Evolutionary conservation across 2,113 vertebrate genomes (phyloP), one percentile per base, ranked within the genome.

Genomic region (Cryptotis parvus): DNA sequence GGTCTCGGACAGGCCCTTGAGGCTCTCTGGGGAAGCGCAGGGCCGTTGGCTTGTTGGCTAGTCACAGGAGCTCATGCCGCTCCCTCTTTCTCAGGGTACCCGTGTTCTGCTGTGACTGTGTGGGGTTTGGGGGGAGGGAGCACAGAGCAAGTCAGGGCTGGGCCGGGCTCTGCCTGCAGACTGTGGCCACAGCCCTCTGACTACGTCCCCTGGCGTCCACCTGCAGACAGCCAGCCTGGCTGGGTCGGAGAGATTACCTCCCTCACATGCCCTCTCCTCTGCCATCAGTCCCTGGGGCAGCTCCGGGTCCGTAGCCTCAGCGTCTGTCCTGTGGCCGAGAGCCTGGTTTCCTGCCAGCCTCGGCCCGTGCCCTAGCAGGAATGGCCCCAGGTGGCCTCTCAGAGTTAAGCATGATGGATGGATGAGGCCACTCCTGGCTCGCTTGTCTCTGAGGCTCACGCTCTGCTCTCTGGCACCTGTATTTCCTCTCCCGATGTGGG

Each of bases 311-410:
- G 45, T 10, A 10, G 45, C 45, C 10, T 49, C 5, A n/a, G n/a
- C 14, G 45, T 49, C 70, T 45, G 80, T 92, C 31, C 3, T 83
- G 94, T 73, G 24, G n/a, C 85, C 45, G 39, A 27, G 86, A 91
- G 61, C 45, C 65, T 3, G 31, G 15, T 14, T 69, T 52, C 49
- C 43, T 78, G 69, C 24, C 22, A 65, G 77, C 68, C 33, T 20
- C 37, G 61, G 52, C 93, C 69, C 45, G 15, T 4, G 35, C 93
- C 93, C 35, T 45, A 81, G 92, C 86, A 58, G 29, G 55, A 92
- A 92, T 61, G 91, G 93, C 87, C 96, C 89, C 70, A 1, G 31
- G 92, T 82, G 91, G 35, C 29, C 39, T 18, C 84, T 96, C 73
- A 45, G 39, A 37, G 63, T 73, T 95, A 77, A 95, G 41, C 55